Conservation (phyloP, 2,888 invertebrate species). For the Tetranychus piercei region DNA sequence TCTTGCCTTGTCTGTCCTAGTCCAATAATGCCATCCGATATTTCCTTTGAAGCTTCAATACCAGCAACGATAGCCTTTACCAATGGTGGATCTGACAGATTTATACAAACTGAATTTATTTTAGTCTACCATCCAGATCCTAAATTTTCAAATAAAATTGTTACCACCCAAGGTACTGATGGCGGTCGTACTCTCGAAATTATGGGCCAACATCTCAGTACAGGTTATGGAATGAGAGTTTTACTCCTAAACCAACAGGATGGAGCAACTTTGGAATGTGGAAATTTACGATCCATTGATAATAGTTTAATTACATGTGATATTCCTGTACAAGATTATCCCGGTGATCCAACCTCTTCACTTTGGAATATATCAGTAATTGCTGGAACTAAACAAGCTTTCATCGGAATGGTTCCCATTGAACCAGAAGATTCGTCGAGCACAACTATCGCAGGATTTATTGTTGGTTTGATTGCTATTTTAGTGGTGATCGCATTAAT, state of each 20-base stretch:
- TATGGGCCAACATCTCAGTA: not conserved
- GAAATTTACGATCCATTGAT: not conserved
- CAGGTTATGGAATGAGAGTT: not conserved
- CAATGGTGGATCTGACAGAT: not conserved
- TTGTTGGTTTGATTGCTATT: not conserved
- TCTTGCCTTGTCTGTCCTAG: not conserved
- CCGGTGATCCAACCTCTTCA: not conserved
- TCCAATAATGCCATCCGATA: not conserved
- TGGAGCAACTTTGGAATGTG: not conserved
- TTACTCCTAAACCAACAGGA: not conserved
- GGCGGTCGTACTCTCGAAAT: not conserved
- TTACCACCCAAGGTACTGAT: not conserved
- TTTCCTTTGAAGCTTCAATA: not conserved
- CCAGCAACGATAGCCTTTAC: not conserved
- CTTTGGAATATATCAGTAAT: not conserved
- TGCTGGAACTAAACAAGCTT: not conserved
- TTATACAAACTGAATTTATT: not conserved
- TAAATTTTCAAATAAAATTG: conserved; percentile 7
- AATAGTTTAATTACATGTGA: not conserved
- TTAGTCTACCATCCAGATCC: not conserved
- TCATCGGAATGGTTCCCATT: not conserved
- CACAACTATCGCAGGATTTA: not conserved
- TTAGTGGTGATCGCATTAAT: not conserved
- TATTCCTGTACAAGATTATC: not conserved
- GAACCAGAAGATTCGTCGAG: not conserved